Evolutionary conservation across 2,888 invertebrate genomes (phyloP), one percentile per base, ranked within the genome.

Genomic region (Meganola albula): DNA sequence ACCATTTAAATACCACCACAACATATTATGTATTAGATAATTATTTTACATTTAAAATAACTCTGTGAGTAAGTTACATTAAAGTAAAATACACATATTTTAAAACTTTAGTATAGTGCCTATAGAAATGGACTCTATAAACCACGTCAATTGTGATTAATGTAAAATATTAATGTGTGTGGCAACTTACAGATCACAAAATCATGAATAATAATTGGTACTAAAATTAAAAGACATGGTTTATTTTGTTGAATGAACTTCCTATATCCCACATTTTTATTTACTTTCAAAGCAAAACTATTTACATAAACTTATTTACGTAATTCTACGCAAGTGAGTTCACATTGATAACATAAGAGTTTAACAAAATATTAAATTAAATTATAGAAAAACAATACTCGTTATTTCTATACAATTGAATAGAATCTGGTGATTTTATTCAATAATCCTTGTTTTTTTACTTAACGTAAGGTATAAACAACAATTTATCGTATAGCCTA

Each of bases 291-390:
- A 70, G 69, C 69, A 71, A 69, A 70, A 63, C 70, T 82, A 82
- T 82, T 74, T 80, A 82, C 79, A 80, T 71, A 74, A 73, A 66
- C 64, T 68, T 72, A 74, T 61, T 62, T 66, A 66, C 57, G 69
- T 69, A 69, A 58, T 53, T 59, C 63, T 65, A 68, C 58, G 58
- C 65, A 60, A 64, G 54, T 58, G 63, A 58, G 58, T 66, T 61
- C 53, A 66, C 55, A 55, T 58, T 37, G 44, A 55, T 55, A 60
- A 51, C 48, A 60, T 53, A 57, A n/a, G 46, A 56, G 56, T 58
- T 50, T 55, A 58, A 63, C 48, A 53, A 56, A 42, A 55, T 44
- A 52, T 51, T 44, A 43, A 61, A 63, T 63, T 57, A 64, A 64
- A 59, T 49, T 50, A 61, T 62, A 65, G 59, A 63, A 63, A 70